Base-by-base conservation (phyloP, 2,797 vertebrate genomes). In the Lagorchestes hirsutus region DNA sequence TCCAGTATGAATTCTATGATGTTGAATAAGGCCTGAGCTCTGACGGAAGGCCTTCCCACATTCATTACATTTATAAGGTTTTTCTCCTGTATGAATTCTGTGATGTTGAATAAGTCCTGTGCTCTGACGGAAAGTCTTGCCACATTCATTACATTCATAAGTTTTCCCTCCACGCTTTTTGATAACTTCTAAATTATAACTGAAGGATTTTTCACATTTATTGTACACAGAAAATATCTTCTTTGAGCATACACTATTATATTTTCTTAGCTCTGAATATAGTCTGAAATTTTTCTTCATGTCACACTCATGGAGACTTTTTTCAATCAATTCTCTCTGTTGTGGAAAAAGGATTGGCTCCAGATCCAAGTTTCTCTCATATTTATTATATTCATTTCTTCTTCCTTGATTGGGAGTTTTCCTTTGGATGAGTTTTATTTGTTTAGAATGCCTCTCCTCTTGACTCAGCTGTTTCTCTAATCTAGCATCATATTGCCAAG, bases 71-170 rank as follows among this genome's bases (percentile, higher is more conserved):
- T 55, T 90, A 58, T 98, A 97, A 0, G 98, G 98, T 57, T 97
- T 97, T 94, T 98, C 98, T n/a, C 96, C 97, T 54, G 97, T 98
- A 94, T 98, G 98, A 29, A 92, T 98, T 91, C 98, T 95, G 1
- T 95, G 82, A 52, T 98, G 97, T 5, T 96, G 96, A 40, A 94
- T 94, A 90, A 98, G 97, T 90, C 97, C 96, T 8, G 97, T 95
- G 92, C 95, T 95, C 5, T 96, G 97, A 62, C 97, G 96, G 55
- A 98, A 98, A 59, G 55, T 94, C 62, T 97, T 97, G 29, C 96
- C 96, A 92, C 97, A 96, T 46, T 96, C 94, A 5, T 82, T 92
- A 67, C 93, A 97, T 62, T 96, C 82, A 54, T 91, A 97, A 14
- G 57, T 91, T 93, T 96, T 97, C 87, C 95, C 96, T 14, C 93